Percentiles rank a stretch among this genome's conserved stretches.
Evolutionary conservation across 2,888 invertebrate species (phyloP).

Genomic region (Chirona hameri): DNA sequence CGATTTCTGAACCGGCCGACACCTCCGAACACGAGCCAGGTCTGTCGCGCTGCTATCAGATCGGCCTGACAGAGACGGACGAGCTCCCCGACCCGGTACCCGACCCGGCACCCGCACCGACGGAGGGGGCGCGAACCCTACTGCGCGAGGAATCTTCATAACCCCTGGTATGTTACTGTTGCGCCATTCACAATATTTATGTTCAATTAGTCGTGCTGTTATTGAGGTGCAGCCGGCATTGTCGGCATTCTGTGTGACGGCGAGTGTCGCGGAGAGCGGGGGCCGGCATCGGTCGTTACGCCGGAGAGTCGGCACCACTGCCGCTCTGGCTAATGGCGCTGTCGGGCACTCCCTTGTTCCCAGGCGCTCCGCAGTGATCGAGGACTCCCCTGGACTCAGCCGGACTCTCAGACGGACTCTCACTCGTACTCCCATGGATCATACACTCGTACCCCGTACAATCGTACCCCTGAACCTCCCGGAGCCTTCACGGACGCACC

Average conservation of each 20-base stretch:
- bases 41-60: slow-evolving; percentile 1
- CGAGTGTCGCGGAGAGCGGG: neutral
- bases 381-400: no score
- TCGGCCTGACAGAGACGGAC: neutral
- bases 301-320: neutral
- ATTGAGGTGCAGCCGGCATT: neutral
- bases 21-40: neutral
- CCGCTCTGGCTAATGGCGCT: neutral
- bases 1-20: neutral
- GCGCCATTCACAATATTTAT: slow-evolving; percentile 13
- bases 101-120: neutral
- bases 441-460: no score
- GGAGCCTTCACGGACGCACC: no score
- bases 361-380: no score
- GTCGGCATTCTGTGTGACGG: neutral
- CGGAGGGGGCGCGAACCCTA: neutral
- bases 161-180: neutral
- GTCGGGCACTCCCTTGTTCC: no score
- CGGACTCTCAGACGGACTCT: no score
- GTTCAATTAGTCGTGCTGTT: neutral
- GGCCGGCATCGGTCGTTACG: neutral
- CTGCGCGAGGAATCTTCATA: neutral
- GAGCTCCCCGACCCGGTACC: neutral
- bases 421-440: no score
- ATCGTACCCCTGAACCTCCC: no score